Evolutionary conservation across 2,797 vertebrate genomes (phyloP).

Genomic region (Zonotrichia albicollis): DNA sequence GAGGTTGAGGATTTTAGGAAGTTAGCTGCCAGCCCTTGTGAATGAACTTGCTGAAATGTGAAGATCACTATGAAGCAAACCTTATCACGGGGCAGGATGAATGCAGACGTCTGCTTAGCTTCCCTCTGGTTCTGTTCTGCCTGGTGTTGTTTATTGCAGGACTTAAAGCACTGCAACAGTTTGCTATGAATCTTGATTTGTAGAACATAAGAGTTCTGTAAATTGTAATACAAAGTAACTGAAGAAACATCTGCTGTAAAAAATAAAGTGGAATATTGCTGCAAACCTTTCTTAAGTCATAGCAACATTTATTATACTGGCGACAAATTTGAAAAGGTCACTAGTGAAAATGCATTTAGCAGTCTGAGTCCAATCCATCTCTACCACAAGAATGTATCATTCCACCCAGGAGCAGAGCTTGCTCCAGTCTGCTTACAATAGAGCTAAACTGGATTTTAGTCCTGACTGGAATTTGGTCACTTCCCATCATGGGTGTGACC

Average conservation of each 20-base stretch:
- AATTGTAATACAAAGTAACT: conserved; percentile 36
- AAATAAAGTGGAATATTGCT: conserved; percentile 34
- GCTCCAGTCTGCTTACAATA: neutral
- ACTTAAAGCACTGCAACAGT: conserved; percentile 11
- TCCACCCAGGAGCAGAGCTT: neutral
- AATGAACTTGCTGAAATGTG: neutral
- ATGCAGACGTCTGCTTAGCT: neutral
- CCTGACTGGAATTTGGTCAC: neutral
- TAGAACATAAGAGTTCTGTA: conserved; percentile 39
- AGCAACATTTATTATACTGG: conserved; percentile 41
- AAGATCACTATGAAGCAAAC: neutral
- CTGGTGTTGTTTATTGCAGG: conserved; percentile 12
- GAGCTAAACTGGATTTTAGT: neutral
- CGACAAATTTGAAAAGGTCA: conserved; percentile 67
- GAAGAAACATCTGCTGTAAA: conserved; percentile 53
- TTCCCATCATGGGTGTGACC: neutral
- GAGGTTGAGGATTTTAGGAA: neutral
- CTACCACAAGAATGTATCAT: conserved; percentile 3
- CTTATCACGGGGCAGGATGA: neutral
- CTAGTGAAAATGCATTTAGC: conserved; percentile 46
- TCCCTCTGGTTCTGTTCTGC: conserved; percentile 41
- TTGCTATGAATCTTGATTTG: conserved; percentile 58
- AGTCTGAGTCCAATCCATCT: conserved; percentile 41
- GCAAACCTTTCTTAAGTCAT: conserved; percentile 30
- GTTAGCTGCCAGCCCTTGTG: neutral